Evolutionary conservation across 1,140 invertebrate genomes (phyloP), one percentile per base, ranked within the genome.

Genomic region (Dufourea novaeangliae): DNA sequence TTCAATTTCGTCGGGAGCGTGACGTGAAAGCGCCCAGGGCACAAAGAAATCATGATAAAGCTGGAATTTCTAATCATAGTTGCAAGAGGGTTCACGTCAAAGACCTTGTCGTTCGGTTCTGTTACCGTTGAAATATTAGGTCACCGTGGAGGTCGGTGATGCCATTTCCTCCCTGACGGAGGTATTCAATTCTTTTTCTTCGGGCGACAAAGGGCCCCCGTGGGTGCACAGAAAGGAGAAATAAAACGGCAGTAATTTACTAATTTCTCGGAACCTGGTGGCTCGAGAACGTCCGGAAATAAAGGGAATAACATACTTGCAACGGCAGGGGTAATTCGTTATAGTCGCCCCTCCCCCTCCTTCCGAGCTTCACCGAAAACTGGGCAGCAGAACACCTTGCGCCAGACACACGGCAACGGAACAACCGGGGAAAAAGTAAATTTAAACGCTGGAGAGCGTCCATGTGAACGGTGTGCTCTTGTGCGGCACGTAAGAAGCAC

Each of bases 361-460:
- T 44, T n/a, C 46, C 59, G 20, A 1, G 1, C 29, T 34, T 61
- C 32, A 6, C 32, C 57, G 10, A 20, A 50, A 63, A 62, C 29
- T 63, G n/a, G 59, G 56, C n/a, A n/a, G 50, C 34, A 76, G 70
- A 66, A 81, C 79, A 75, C n/a, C n/a, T 71, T 71, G 56, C 27
- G n/a, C 2, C 37, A 61, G 63, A 66, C 70, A 52, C 27, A 34
- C 29, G 34, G 57, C 59, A 41, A 34, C 52, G 81, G 81, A 81
- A 81, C 59, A 46, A 50, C 4, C 27, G 25, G 32, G 6, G 34
- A 11, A 52, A 66, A 76, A 83, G 37, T 56, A 39, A 83, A 83
- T 83, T 82, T 82, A 83, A 83, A 83, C 64, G 69, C 27, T 27
- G 29, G 50, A 39, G 32, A 32, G 50, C 39, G 54, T 39, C 20